A percentile compares a stretch with the other conserved stretches of the same genome.
phyloP scores from a whole-genome alignment of 2,888 invertebrate species.

The Caenorhabditis sp. region DNA sequence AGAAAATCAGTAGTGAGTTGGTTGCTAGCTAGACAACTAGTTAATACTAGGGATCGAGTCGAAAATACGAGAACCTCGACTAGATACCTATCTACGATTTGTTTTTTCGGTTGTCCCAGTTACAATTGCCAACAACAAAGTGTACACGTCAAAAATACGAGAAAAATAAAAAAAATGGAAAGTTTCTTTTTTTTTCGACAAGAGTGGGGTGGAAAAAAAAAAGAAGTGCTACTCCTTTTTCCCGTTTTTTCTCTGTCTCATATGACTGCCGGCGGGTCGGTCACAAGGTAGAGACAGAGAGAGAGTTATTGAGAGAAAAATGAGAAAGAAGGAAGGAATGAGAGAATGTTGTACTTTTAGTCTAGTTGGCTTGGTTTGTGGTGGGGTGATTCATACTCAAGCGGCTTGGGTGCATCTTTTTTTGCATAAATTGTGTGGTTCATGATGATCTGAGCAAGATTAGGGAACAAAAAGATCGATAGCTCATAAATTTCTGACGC shows the following conservation, averaged over 20 bases:
- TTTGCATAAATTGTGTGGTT: too few species aligned
- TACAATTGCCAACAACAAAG: not conserved
- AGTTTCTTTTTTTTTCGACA: not conserved
- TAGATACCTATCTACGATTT: not conserved
- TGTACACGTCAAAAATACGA: slow-evolving; percentile 1
- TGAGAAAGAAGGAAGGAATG: not conserved
- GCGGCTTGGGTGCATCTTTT: not conserved
- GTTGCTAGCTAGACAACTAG: not conserved
- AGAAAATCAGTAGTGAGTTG: not conserved
- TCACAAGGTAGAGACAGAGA: slow-evolving; percentile 26
- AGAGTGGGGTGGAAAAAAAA: not conserved
- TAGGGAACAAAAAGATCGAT: too few species aligned
- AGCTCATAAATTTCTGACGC: too few species aligned
- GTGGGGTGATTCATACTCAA: not conserved
- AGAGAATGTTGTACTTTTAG: not conserved
- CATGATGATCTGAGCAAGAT: too few species aligned
- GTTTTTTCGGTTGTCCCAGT: not conserved
- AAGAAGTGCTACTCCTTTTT: not conserved
- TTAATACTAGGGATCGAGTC: not conserved
- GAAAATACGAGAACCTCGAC: not conserved
- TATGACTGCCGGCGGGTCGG: slow-evolving; percentile 44
- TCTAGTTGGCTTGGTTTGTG: not conserved
- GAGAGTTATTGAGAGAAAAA: not conserved
- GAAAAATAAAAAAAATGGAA: not conserved
- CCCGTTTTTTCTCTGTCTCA: slow-evolving; percentile 11